Percentiles rank a stretch among this genome's conserved stretches.
Evolutionary conservation across 2,797 vertebrate species (phyloP).

Genomic region (Arctocebus calabarensis): DNA sequence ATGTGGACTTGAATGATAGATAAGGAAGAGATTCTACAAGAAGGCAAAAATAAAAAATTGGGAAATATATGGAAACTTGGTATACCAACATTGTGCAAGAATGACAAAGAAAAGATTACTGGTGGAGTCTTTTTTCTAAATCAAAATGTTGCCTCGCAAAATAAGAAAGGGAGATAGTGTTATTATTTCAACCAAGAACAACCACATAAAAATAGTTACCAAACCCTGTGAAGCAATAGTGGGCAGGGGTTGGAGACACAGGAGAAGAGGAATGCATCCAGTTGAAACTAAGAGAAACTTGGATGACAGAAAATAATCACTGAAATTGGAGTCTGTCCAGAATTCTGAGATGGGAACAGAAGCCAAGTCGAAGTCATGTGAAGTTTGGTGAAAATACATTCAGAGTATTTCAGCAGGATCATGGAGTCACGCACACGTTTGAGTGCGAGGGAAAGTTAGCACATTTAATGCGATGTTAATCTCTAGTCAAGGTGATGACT

Average conservation of each 20-base stretch:
- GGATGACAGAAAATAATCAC: background rate
- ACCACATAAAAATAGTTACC: background rate
- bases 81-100: background rate
- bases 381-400: background rate
- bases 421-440: rapidly evolving
- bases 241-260: background rate
- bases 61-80: background rate
- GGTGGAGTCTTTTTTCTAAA: background rate
- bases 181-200: slow-evolving; percentile 37
- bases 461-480: background rate
- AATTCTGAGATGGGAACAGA: background rate
- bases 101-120: background rate
- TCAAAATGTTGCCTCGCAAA: background rate
- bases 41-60: slow-evolving; percentile 19
- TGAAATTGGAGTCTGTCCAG: background rate
- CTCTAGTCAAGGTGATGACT: background rate
- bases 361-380: background rate
- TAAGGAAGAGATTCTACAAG: slow-evolving; percentile 4
- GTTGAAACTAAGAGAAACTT: background rate
- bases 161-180: background rate
- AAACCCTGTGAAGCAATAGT: background rate
- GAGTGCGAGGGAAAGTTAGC: background rate
- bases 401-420: background rate
- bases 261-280: background rate
- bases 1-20: background rate